These are phyloP conservation scores for Drosophila nigromelanica DNA, from an alignment of 1,140 invertebrate species.

Conservation along the genomic window DNA sequence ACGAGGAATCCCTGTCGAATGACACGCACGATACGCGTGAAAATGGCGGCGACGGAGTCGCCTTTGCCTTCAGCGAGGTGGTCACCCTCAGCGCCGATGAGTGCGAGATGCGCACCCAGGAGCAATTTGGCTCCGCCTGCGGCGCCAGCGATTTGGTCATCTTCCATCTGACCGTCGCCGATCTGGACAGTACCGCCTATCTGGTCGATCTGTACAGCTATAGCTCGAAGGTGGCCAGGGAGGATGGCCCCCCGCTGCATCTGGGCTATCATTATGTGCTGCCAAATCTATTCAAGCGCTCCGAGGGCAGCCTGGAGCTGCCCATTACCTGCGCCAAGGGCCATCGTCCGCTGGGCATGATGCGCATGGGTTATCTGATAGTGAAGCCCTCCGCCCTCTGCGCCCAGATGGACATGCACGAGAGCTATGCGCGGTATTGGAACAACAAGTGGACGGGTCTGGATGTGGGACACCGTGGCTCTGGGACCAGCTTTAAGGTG, in stretches of 20 bases:
- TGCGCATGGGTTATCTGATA: slow-evolving; percentile 86
- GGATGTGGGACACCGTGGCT: slow-evolving; percentile 96
- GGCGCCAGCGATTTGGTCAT: slow-evolving; percentile 90
- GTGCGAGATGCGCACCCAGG: slow-evolving; percentile 88
- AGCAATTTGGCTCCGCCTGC: slow-evolving; percentile 92
- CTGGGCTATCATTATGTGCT: slow-evolving; percentile 94
- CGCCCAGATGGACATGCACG: slow-evolving; percentile 89
- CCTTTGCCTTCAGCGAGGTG: slow-evolving; percentile 86
- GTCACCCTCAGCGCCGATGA: slow-evolving; percentile 86
- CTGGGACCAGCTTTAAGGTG: slow-evolving; percentile 88
- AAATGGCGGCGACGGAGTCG: slow-evolving; percentile 84
- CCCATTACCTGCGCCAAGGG: slow-evolving; percentile 93
- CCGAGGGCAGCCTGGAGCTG: slow-evolving; percentile 90
- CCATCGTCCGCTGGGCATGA: slow-evolving; percentile 93
- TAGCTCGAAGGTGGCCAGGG: slow-evolving; percentile 85
- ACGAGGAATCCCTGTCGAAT: slow-evolving; percentile 86
- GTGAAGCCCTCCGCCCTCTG: slow-evolving; percentile 62
- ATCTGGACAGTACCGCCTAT: slow-evolving; percentile 90
- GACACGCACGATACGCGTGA: slow-evolving; percentile 85
- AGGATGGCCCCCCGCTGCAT: slow-evolving; percentile 90
- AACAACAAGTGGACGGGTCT: slow-evolving; percentile 92
- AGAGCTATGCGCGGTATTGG: slow-evolving; percentile 93
- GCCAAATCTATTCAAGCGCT: slow-evolving; percentile 88
- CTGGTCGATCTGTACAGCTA: slow-evolving; percentile 87
- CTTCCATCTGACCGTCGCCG: slow-evolving; percentile 91